Base-by-base conservation (phyloP, 2,888 invertebrate genomes). In the Craniophora ligustri region DNA sequence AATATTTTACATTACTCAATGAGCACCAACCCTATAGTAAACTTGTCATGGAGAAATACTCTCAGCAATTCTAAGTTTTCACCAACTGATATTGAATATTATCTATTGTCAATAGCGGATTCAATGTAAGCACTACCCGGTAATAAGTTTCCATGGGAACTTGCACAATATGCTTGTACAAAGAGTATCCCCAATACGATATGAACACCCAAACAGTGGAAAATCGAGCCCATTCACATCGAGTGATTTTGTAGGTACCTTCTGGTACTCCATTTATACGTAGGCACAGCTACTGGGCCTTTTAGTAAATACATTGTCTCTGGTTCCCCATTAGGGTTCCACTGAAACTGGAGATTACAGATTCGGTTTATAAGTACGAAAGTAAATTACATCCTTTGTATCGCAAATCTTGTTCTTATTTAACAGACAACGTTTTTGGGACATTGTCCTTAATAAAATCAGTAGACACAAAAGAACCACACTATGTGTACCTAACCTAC, bases 331-430 rank as follows among this genome's bases (percentile, higher is more conserved):
- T 40, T 49, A 35, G 44, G 5, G 14, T 32, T 8, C 11, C 11
- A 35, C 10, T 5, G 65, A 39, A 64, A 64, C 34, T 39, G 30
- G 65, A 68, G 35, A 57, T 28, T 2, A 19, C 40, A 49, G 15
- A 51, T 57, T 47, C 38, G 11, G 15, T 65, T 40, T 40, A 2
- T 13, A 14, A 30, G 31, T 45, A 63, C 44, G 57, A 58, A 68
- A 50, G 46, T 41, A 54, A 36, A 23, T 46, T 56, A 31, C 39
- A 41, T 44, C 32, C 30, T 38, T 47, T 57, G 36, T 49, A 14
- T 44, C 11, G 35, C 40, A 34, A 11, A 39, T 39, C n/a, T 11
- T 11, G 10, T 14, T 34, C 5, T 44, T 41, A 53, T 57, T 50
- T 47, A 44, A 26, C 18, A 44, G 30, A 34, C 30, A 61, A 49